Evolutionary conservation across 2,888 invertebrate genomes (phyloP), one percentile per base, ranked within the genome.

Genomic region (Palloptera scutellata): DNA sequence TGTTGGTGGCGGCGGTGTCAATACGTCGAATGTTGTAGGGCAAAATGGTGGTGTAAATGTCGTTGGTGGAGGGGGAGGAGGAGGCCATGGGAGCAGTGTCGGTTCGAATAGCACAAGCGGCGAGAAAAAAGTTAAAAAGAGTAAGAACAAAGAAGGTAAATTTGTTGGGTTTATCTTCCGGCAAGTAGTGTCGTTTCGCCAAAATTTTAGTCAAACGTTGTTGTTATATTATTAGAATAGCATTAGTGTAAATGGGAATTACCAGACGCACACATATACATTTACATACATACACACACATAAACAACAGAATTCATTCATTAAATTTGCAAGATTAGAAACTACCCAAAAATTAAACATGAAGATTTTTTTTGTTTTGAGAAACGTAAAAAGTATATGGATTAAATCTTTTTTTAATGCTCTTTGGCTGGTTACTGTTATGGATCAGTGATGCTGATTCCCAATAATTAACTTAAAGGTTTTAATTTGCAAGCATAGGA

Each of bases 141-240:
- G 83, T 83, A 84, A 84, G 83, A 84, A 80, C 78, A 83, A 83
- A 83, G 84, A 84, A 84, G 84, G 84, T 84, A 83, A 83, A 83
- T 81, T 71, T 77, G 74, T 83, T 81, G 79, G 82, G 81, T 82
- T 83, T 82, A 79, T 78, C 82, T 77, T 78, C 77, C 73, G 70
- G 73, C 71, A 74, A 73, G 72, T 72, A 73, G 71, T 73, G 74
- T 76, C 77, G 78, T 78, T 73, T 74, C 64, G 72, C 73, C 80
- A 78, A 30, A 30, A 76, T 79, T 79, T 78, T 79, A 79, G 79
- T 77, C 72, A 66, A 30, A 68, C 71, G 67, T 72, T 71, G 68
- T 70, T 71, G 65, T 61, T 67, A 57, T 65, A 69, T 54, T 67
- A 68, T 72, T 72, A 70, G 68, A 72, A 72, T 68, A 70, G 67